phyloP scores from a whole-genome alignment of 2,888 invertebrate genomes.

The Mamestra brassicae region DNA sequence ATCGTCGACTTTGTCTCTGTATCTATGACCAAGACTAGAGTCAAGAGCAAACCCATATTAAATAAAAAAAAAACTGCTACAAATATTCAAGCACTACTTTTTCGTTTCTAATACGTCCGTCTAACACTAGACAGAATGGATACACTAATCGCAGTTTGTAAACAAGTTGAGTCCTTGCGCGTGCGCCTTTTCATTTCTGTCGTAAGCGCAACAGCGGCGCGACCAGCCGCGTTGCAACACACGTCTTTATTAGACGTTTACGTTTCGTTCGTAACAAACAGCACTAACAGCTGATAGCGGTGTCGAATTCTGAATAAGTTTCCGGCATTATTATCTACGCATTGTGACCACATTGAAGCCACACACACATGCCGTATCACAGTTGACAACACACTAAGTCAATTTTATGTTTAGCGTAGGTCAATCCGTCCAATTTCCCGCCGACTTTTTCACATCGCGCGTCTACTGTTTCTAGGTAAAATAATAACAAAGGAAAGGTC shows the following conservation, averaged over 20 bases:
- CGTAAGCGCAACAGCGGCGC: constrained; percentile 50
- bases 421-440: neutral
- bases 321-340: constrained; percentile 54
- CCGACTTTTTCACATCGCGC: neutral
- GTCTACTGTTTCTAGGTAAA: neutral
- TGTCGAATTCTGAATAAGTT: constrained; percentile 41
- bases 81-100: neutral
- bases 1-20: too few species aligned
- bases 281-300: constrained; percentile 56
- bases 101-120: constrained; percentile 48
- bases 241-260: constrained; percentile 36
- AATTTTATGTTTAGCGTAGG: neutral
- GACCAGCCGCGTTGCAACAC: constrained; percentile 53
- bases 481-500: neutral
- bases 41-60: too few species aligned
- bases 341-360: constrained; percentile 34
- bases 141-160: constrained; percentile 61
- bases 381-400: neutral
- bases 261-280: constrained; percentile 38
- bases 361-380: constrained; percentile 1
- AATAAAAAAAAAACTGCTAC: too few species aligned
- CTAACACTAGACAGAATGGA: constrained; percentile 29
- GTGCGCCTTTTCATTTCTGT: constrained; percentile 62
- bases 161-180: constrained; percentile 66
- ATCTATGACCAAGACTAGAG: too few species aligned